Evolutionary conservation across 2,113 vertebrate genomes (phyloP), one percentile per base, ranked within the genome.

Genomic region (Paratilapia polleni): DNA sequence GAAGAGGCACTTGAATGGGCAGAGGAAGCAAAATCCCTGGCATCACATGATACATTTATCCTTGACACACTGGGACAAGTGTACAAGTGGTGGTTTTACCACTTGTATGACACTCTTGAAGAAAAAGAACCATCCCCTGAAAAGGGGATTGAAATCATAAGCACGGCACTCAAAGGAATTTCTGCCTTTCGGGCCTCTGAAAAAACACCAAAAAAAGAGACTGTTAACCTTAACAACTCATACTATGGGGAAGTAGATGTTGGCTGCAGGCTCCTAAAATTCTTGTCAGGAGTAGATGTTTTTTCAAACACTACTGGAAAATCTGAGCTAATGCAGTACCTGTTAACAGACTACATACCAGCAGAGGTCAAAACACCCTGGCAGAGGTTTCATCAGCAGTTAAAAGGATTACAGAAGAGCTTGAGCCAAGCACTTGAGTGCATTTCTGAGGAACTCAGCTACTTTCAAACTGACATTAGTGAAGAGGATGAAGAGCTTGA

Each of bases 241-340:
- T 96, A 95, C 0, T 95, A 93, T 8, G 95, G 95, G 73, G 95
- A 96, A 77, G 94, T 96, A 5, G 94, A 96, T 63, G 95, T 96
- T 58, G 95, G 94, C 0, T 96, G 95, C 14, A 94, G 90, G 0
- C 89, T 96, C 0, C 86, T 97, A n/a, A 13, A 79, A 3, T 92
- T 95, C 66, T 81, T 96, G 61, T 95, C 95, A 34, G 91, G 2
- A 0, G 52, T 95, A 15, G 24, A 87, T 0, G 1, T 95, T 22
- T 96, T 96, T 15, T 81, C 1, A 62, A 82, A 26, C 24, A 2
- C 58, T 15, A 66, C 85, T 19, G 92, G 91, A 34, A 0, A 91
- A 26, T 63, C 86, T 2, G 86, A 95, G 47, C 87, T 96, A 10
- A 91, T 95, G 38, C 59, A 76, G 1, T 96, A 96, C 24, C 80